phyloP scores from a whole-genome alignment of 2,797 vertebrate species.

The Leptodactylus fallax region DNA sequence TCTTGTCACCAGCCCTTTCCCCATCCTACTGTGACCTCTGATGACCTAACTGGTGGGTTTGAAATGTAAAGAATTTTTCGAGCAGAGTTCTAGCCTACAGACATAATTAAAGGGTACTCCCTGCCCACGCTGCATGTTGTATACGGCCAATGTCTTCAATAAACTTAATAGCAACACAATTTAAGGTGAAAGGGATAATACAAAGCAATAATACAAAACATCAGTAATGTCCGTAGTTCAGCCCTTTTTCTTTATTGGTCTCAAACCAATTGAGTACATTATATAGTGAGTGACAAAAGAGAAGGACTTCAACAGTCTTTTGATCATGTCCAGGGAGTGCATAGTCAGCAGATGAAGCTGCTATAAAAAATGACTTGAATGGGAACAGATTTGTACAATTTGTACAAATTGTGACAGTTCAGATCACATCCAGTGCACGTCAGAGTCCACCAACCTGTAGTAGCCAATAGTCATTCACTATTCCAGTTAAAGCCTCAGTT shows the following conservation, averaged over 20 bases:
- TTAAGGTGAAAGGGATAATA: not conserved
- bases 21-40: constrained; percentile 70
- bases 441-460: no score
- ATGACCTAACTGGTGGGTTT: constrained; percentile 69
- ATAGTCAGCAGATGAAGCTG: not conserved
- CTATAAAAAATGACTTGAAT: not conserved
- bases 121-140: not conserved
- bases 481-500: no score
- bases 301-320: not conserved
- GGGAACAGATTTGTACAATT: not conserved
- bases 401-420: no score
- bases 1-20: constrained; percentile 72
- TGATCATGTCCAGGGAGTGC: not conserved
- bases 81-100: constrained; percentile 60
- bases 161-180: constrained; percentile 16
- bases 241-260: not conserved
- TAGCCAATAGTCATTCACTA: no score
- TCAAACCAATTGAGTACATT: not conserved
- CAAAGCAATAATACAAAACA: constrained; percentile 3
- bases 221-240: not conserved
- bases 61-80: constrained; percentile 71
- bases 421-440: no score
- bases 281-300: not conserved
- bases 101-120: constrained; percentile 21
- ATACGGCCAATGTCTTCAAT: not conserved